These are phyloP conservation scores for Stegodyphus dumicola DNA, from an alignment of 1,140 invertebrate genomes.

Conservation along the genomic window DNA sequence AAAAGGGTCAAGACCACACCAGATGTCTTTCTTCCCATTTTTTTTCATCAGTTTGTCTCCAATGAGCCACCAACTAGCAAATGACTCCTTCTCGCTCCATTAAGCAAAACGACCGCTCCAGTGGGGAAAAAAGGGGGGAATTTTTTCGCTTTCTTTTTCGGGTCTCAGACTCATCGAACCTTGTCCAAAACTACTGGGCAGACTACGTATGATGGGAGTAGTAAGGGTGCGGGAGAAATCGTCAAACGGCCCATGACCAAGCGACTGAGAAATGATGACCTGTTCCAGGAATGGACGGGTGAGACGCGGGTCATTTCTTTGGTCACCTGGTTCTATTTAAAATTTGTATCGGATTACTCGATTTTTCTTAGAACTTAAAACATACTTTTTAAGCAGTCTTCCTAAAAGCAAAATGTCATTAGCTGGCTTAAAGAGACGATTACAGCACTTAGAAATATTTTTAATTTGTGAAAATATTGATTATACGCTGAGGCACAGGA, in stretches of 20 bases:
- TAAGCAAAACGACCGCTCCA: constrained; percentile 26
- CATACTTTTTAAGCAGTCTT: no score
- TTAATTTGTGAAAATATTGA: no score
- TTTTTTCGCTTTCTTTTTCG: neutral
- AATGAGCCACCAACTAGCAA: constrained; percentile 19
- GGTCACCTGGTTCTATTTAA: constrained; percentile 34
- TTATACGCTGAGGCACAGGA: no score
- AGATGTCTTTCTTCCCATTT: neutral
- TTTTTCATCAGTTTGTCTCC: neutral
- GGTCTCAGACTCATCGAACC: constrained; percentile 14
- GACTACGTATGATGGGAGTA: constrained; percentile 17
- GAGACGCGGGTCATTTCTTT: constrained; percentile 25
- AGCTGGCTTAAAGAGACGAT: no score
- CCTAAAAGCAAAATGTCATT: no score
- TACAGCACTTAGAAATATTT: no score
- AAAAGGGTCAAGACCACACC: constrained; percentile 7
- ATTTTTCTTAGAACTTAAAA: no score
- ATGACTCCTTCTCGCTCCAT: constrained; percentile 50
- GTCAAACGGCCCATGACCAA: constrained; percentile 29
- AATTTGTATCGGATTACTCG: no score
- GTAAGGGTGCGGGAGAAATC: neutral
- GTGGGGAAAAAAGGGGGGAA: neutral
- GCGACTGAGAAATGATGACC: constrained; percentile 19
- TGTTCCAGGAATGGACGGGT: constrained; percentile 2
- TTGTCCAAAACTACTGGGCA: constrained; percentile 34